Percentiles rank a stretch among this genome's conserved stretches.
Conservation (phyloP, 2,797 vertebrate species). For the Pteronotus mesoamericanus region DNA sequence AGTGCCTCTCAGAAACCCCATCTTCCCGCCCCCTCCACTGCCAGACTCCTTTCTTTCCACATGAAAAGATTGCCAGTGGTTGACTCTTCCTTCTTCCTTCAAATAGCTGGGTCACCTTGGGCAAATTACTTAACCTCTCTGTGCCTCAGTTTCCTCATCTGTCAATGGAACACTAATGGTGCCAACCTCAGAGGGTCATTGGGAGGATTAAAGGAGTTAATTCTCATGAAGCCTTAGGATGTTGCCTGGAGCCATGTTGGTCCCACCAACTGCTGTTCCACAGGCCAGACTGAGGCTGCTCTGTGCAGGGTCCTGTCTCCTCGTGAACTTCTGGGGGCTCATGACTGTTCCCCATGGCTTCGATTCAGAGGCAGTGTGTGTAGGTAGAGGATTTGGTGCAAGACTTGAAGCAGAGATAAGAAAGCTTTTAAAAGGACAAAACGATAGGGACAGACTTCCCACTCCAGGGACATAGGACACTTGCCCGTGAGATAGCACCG, state of each 20-base stretch:
- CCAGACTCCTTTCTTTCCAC: not conserved
- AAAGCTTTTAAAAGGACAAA: not conserved
- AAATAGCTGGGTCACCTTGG: not conserved
- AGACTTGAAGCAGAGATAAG: not conserved
- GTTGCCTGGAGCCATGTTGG: not conserved
- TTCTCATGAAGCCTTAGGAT: not conserved
- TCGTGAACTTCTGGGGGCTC: not conserved
- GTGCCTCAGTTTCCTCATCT: not conserved
- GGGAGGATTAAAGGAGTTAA: not conserved
- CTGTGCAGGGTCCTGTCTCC: not conserved
- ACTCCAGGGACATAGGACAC: not conserved
- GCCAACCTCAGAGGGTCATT: not conserved
- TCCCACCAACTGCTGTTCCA: not conserved
- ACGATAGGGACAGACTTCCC: not conserved
- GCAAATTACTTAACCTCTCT: not conserved
- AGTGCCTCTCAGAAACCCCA: not conserved
- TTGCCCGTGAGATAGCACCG: not conserved
- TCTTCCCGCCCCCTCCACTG: too few relatives aligned
- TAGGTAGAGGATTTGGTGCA: not conserved
- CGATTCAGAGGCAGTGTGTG: not conserved
- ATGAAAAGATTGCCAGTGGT: not conserved
- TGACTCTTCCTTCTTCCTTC: not conserved
- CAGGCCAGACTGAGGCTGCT: not conserved
- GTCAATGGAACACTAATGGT: not conserved
- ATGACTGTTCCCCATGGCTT: not conserved